Evolutionary conservation across 2,797 vertebrate species (phyloP).

Genomic region (Gobio occitaniae): DNA sequence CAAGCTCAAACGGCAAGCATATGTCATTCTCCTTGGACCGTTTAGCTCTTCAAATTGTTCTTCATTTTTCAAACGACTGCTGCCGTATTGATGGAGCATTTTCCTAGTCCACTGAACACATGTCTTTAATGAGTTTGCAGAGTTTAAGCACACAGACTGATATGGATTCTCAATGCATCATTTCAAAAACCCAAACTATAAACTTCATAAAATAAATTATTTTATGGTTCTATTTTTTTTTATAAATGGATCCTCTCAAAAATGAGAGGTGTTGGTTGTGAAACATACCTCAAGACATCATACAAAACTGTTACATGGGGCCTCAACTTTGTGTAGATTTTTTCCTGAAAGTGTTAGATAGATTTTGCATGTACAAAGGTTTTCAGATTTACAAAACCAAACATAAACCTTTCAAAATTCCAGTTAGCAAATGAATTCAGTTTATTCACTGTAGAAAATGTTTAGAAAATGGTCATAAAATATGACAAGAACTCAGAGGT

Average conservation of each 20-base stretch:
- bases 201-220: background rate
- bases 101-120: conserved; percentile 61
- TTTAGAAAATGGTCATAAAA: too few relatives aligned
- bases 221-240: background rate
- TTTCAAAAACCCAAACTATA: conserved; percentile 17
- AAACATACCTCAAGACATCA: background rate
- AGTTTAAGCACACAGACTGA: conserved; percentile 22
- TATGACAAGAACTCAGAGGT: too few relatives aligned
- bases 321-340: background rate
- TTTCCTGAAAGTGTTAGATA: background rate
- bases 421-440: background rate
- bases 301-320: background rate
- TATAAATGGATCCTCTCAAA: background rate
- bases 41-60: conserved; percentile 34
- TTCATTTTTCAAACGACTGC: conserved; percentile 36
- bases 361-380: background rate
- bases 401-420: background rate
- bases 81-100: conserved; percentile 56
- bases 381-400: background rate
- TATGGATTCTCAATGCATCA: conserved; percentile 1
- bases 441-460: too few relatives aligned
- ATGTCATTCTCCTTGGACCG: conserved; percentile 24
- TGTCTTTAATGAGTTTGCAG: conserved; percentile 47
- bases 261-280: background rate
- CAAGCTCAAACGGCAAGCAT: conserved; percentile 4